phyloP scores from a whole-genome alignment of 2,113 vertebrate genomes.

The Patagioenas fasciata region DNA sequence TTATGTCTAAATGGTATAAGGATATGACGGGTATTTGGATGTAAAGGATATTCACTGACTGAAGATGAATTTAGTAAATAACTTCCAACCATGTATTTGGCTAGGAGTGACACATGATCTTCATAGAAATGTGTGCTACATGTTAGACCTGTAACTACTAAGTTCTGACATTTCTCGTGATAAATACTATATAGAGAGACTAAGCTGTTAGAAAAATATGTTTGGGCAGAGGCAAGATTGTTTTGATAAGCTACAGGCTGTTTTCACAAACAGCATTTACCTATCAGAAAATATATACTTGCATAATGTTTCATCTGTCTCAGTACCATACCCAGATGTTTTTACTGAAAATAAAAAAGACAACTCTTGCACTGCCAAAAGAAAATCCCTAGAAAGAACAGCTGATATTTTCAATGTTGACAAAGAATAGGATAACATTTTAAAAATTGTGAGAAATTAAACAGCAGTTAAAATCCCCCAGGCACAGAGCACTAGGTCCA shows the following conservation, averaged over 20 bases:
- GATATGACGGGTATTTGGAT: neutral
- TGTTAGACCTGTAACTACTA: neutral
- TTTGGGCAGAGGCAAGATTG: neutral
- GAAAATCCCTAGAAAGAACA: neutral
- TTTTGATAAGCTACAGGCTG: neutral
- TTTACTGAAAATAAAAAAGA: neutral
- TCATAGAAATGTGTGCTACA: neutral
- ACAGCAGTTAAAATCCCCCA: neutral
- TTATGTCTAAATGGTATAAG: neutral
- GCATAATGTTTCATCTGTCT: neutral
- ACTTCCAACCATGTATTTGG: neutral
- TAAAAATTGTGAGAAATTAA: neutral
- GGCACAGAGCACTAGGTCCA: neutral
- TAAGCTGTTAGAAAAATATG: neutral
- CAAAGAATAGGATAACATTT: neutral
- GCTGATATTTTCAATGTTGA: neutral
- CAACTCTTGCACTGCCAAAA: neutral
- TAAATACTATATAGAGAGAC: neutral
- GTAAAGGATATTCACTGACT: neutral
- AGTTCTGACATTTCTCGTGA: neutral
- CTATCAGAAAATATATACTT: neutral
- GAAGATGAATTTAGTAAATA: neutral
- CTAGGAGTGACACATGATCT: neutral
- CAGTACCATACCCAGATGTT: neutral
- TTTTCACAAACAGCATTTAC: neutral